phyloP scores from a whole-genome alignment of 1,140 invertebrate genomes.

The Dryas iulia region DNA sequence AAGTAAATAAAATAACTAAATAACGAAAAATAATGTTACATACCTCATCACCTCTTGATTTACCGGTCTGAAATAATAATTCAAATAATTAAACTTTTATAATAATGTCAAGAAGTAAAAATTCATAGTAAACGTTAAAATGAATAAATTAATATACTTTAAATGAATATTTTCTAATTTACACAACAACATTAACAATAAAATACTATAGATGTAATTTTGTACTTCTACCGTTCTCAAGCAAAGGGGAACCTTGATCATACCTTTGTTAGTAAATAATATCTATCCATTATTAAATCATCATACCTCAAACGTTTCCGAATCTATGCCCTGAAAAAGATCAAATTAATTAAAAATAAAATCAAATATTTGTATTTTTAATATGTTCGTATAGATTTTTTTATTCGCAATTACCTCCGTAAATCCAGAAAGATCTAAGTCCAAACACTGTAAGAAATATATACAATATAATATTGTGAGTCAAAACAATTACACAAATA shows the following conservation, averaged over 20 bases:
- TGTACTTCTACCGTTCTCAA: too few species aligned
- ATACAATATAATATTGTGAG: too few species aligned
- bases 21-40: background rate
- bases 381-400: too few species aligned
- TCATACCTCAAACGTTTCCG: constrained; percentile 64
- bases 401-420: constrained; percentile 60
- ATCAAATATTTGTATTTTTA: constrained; percentile 3
- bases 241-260: too few species aligned
- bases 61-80: constrained; percentile 45
- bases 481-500: too few species aligned
- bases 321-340: constrained; percentile 62
- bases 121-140: too few species aligned
- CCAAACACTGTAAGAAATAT: constrained; percentile 66
- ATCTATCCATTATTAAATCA: background rate
- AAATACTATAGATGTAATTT: too few species aligned
- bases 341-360: constrained; percentile 1
- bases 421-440: constrained; percentile 64
- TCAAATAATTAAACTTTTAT: background rate
- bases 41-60: constrained; percentile 50
- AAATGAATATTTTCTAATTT: too few species aligned
- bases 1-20: background rate
- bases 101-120: background rate
- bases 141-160: too few species aligned
- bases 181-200: too few species aligned
- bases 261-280: background rate